phyloP scores from a whole-genome alignment of 2,797 vertebrate species.

The Rhynchotus rufescens region DNA sequence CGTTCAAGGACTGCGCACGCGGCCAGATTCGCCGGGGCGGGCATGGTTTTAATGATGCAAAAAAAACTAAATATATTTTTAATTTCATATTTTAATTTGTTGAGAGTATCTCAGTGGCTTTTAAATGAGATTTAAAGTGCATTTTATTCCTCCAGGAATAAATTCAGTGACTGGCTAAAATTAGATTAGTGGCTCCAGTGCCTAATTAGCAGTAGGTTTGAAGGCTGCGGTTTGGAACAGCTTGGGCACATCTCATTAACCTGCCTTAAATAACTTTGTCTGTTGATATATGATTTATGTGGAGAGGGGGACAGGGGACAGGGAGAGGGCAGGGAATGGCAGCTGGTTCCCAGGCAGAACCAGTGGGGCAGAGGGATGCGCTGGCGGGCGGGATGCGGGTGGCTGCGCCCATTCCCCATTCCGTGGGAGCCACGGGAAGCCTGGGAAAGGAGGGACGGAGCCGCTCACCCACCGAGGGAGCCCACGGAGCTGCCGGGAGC shows the following conservation, averaged over 20 bases:
- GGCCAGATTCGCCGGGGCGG: not conserved
- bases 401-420: too few relatives aligned
- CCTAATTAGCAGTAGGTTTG: not conserved
- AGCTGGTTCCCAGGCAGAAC: too few relatives aligned
- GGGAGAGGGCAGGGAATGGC: too few relatives aligned
- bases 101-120: constrained; percentile 7
- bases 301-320: too few relatives aligned
- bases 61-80: constrained; percentile 40
- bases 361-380: too few relatives aligned
- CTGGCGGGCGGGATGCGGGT: too few relatives aligned
- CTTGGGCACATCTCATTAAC: not conserved
- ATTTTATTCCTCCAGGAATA: constrained; percentile 8
- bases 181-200: constrained; percentile 43
- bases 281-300: fast-evolving
- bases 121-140: constrained; percentile 21
- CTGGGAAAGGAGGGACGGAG: too few relatives aligned
- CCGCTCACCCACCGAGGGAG: too few relatives aligned
- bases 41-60: not conserved
- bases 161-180: constrained; percentile 27
- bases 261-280: not conserved
- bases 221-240: not conserved
- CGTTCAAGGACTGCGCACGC: not conserved
- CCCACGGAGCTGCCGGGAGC: too few relatives aligned
- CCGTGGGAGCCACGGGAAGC: too few relatives aligned
- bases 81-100: constrained; percentile 60